These are phyloP conservation scores for Drosophila aldrichi DNA, from an alignment of 2,888 invertebrate genomes.

Conservation along the genomic window DNA sequence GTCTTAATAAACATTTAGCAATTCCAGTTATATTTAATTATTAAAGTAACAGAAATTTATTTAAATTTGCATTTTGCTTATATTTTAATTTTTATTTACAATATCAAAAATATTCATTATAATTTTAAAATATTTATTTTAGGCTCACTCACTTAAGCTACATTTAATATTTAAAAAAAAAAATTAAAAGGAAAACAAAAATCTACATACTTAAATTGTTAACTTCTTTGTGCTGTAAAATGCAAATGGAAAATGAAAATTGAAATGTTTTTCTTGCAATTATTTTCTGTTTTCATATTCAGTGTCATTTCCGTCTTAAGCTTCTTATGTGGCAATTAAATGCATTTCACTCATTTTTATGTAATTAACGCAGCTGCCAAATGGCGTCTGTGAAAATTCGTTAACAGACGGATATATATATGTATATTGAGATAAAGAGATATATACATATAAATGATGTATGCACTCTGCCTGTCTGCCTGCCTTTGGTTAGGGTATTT, in stretches of 20 bases:
- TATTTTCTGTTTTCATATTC: constrained; percentile 9
- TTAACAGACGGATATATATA: background rate
- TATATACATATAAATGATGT: background rate
- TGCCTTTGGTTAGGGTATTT: background rate
- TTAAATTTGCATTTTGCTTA: too few species aligned
- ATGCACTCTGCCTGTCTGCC: background rate
- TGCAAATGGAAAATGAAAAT: background rate
- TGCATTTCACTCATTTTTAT: constrained; percentile 12
- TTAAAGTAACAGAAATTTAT: too few species aligned
- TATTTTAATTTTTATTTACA: background rate
- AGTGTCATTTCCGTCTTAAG: constrained; percentile 23
- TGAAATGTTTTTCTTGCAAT: constrained; percentile 14
- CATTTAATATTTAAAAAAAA: too few species aligned
- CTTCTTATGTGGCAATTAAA: constrained; percentile 34
- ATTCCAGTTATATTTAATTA: too few species aligned
- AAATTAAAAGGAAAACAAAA: too few species aligned
- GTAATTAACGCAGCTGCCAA: background rate
- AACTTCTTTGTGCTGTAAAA: background rate
- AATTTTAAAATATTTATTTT: too few species aligned
- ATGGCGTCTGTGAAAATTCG: constrained; percentile 1
- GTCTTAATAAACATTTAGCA: too few species aligned
- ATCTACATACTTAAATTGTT: background rate
- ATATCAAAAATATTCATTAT: constrained; percentile 8
- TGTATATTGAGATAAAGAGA: background rate
- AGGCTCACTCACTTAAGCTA: too few species aligned